Conservation (phyloP, 2,888 invertebrate genomes). For the Thereva unica region DNA sequence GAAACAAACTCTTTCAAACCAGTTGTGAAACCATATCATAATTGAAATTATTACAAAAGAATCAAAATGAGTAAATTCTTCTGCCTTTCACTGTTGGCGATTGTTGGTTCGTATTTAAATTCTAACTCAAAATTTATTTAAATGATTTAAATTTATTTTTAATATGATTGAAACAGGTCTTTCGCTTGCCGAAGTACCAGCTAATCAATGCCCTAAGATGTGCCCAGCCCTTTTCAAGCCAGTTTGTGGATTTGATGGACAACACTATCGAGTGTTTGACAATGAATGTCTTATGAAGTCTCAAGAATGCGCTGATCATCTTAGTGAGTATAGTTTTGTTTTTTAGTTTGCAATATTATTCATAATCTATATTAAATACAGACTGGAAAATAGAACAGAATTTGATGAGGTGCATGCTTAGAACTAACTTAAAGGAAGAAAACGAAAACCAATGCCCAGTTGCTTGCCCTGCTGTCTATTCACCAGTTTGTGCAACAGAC, state of each 20-base stretch:
- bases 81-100: no score
- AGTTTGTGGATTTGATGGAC: conserved; percentile 7
- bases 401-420: neutral
- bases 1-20: no score
- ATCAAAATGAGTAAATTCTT: no score
- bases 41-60: no score
- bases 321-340: neutral
- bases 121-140: no score
- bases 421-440: neutral
- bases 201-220: no score
- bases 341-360: neutral
- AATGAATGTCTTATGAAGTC: neutral
- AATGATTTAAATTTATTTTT: no score
- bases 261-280: neutral
- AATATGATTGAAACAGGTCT: no score
- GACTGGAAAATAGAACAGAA: neutral
- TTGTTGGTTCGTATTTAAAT: no score
- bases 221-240: neutral
- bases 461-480: conserved; percentile 2
- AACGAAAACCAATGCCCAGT: neutral
- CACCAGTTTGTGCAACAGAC: neutral
- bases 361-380: neutral
- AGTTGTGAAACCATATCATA: no score
- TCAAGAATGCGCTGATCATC: conserved; percentile 1
- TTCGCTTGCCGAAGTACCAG: no score